Evolutionary conservation across 2,888 invertebrate species (phyloP), one percentile per base, ranked within the genome.

Genomic region (Pogonocherus hispidulus): DNA sequence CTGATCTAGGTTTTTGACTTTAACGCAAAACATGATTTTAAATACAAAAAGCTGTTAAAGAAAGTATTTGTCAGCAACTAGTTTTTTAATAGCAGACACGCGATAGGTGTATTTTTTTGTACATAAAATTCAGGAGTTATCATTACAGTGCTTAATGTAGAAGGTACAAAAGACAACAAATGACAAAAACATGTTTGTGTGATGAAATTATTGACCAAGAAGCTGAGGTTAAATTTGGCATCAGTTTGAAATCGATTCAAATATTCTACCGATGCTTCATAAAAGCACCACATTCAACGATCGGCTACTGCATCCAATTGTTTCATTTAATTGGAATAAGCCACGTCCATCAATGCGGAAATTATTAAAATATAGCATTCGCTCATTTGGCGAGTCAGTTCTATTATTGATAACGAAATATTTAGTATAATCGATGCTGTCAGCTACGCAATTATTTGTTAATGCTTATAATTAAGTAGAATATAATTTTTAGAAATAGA

Each of bases 261-360:
- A 54, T 54, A 16, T 32, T 6, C 16, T 5, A 9, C 18, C 4
- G 16, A 35, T 32, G 32, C 27, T 54, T 54, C 32, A 54, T 32
- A 22, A 41, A 14, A 57, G 65, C 65, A 37, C 32, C 41, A 49
- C 35, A 23, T 47, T 56, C 22, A 46, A 55, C 46, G 54, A 37
- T 56, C 23, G 35, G 35, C 64, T 35, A 11, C 57, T 56, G 20
- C 35, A 65, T 22, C 49, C 49, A 44, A 65, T 65, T 65, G 65
- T 65, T 57, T 22, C 19, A 57, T 65, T 65, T 37, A 65, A 65
- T 65, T 65, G 57, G 57, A 65, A 57, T 65, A 51, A 23, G 22
- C 57, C 56, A 11, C 41, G 20, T 47, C 22, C 57, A 35, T 51
- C 57, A 22, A 65, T 56, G 52, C 37, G 65, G 51, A 56, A 65